Conservation (phyloP, 2,797 vertebrate genomes). For the Caiman crocodilus region DNA sequence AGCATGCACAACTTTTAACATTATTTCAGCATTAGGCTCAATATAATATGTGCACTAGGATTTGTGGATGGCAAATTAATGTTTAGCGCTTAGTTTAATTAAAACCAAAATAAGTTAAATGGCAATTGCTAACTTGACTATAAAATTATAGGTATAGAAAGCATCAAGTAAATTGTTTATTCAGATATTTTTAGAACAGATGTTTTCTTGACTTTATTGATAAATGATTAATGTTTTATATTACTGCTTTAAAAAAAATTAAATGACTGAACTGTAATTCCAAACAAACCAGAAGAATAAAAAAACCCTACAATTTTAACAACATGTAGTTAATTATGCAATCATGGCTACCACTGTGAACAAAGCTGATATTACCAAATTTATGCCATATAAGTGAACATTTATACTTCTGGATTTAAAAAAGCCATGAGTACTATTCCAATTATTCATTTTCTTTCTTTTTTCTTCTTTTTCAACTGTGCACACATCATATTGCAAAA, state of each 20-base stretch:
- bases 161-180: neutral
- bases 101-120: neutral
- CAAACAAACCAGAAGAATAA: neutral
- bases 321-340: neutral
- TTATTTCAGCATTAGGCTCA: slow-evolving; percentile 26
- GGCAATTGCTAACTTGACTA: neutral
- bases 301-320: neutral
- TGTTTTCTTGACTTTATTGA: neutral
- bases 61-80: neutral
- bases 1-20: neutral
- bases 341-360: neutral
- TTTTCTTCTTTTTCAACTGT: neutral
- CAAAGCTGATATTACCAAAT: neutral
- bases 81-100: neutral
- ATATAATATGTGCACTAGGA: slow-evolving; percentile 51
- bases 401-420: neutral
- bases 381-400: neutral
- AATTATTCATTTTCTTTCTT: neutral
- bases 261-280: neutral
- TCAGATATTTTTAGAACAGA: neutral
- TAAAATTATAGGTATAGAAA: neutral
- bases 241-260: neutral
- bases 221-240: neutral
- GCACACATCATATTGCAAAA: slow-evolving; percentile 64
- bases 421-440: neutral